Evolutionary conservation across 1,140 invertebrate species (phyloP), one percentile per base, ranked within the genome.

Genomic region (Bombus turneri): DNA sequence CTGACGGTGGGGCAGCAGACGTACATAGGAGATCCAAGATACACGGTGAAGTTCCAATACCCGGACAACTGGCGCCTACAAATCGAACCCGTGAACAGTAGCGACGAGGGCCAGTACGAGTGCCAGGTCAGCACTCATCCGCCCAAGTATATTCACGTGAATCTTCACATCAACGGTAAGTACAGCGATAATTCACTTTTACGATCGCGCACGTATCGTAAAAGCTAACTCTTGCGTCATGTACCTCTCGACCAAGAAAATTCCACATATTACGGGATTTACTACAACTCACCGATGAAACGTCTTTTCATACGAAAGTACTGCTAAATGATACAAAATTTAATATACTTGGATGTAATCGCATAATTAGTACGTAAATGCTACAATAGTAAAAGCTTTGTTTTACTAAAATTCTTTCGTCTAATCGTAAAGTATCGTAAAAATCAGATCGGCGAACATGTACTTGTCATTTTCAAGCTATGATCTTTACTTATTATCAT

Each of bases 81-180:
- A 94, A 97, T 97, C 87, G 96, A 96, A 90, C 96, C 96, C 80
- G 96, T 97, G 18, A 97, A 96, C 88, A 96, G 96, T 87, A 96
- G 96, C 88, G 97, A 97, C 90, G 97, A 97, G 92, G 97, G 97
- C 43, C 95, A 96, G 74, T 97, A 97, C 93, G 97, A 97, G 93
- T 97, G 97, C 93, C 97, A 97, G 95, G 97, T 97, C 92, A 97
- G 96, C 81, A 97, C 97, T 53, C 97, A 97, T 95, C 97, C 97
- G 83, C 97, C 97, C 57, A 96, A 97, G 92, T 96, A 97, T 87
- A 97, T 97, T 94, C 96, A 96, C 92, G 96, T 97, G 84, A 97
- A 97, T 93, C 95, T 97, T 72, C 96, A 96, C 93, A 96, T 97
- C 75, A 97, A 97, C 93, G 97, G 97, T 97, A 91, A 96, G 96